Evolutionary conservation across 2,888 invertebrate species (phyloP), one percentile per base, ranked within the genome.

Genomic region (Oegoconia quadripuncta): DNA sequence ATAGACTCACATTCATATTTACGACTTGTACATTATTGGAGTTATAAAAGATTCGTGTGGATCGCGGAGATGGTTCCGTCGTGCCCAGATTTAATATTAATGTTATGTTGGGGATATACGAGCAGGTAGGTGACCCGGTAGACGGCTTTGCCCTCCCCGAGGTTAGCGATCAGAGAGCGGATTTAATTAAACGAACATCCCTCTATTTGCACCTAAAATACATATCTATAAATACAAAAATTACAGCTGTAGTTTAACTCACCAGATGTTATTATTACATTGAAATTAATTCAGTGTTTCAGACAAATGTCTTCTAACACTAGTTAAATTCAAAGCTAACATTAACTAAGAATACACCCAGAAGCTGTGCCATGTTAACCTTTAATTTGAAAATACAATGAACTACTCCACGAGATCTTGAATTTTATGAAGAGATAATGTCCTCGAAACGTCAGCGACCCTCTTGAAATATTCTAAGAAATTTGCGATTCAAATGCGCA

Each of bases 401-500:
- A 74, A 78, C 74, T 74, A 82, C 78, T 81, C 71, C 62, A 67
- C 64, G 62, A 67, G 75, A 81, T 83, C 79, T 78, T 82, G 82
- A 84, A 83, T 83, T 84, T 86, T 86, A 81, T 83, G 79, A 84
- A 81, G 82, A 82, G 82, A 82, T 87, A 84, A 86, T 84, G 78
- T 75, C 80, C 78, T 83, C 76, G 63, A 76, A 81, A 77, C 77
- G 80, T 74, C 70, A 73, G 75, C 75, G 74, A 77, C 84, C 82
- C 83, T 83, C 81, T 71, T 74, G 75, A 82, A 86, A 84, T 86
- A 84, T 86, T 86, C 80, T 80, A 73, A 83, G 83, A 81, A 86
- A 87, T 87, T 87, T 87, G 86, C 75, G 84, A 86, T 86, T 87
- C 86, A 87, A 87, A 87, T 87, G 75, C 78, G 81, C 66, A 80